Evolutionary conservation across 2,797 vertebrate species (phyloP), one percentile per base, ranked within the genome.

Genomic region (Myioborus miniatus): DNA sequence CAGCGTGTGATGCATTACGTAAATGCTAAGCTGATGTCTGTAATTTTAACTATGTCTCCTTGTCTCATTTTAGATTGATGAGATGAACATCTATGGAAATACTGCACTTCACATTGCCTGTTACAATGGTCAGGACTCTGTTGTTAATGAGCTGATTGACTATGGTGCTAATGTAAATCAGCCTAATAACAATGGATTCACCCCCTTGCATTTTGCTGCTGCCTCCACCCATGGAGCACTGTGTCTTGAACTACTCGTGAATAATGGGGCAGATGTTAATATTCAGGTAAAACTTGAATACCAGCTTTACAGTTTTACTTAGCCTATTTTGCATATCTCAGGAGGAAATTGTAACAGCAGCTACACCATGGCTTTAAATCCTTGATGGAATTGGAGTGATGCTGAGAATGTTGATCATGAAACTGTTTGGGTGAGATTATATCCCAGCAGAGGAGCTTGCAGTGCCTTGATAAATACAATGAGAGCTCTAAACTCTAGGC

Each of bases 81-180:
- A 99, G 96, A 98, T 98, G 94, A 99, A 99, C 6, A 97, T 98
- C 7, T 99, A 99, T 22, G 99, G 99, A 71, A 99, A 99, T 97
- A 99, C 99, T 3, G 98, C 99, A 5, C 98, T 99, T 50, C 99
- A 99, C 80, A 97, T 99, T 87, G 99, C 99, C 34, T 99, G 99
- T 77, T 99, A 99, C 84, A 99, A 99, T 1, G 99, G 99, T 21
- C 99, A 99, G 98, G 99, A 99, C 41, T 98, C 98, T 17, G 99
- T 99, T 14, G 99, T 99, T 81, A 99, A 98, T 12, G 99, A 99
- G 97, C 98, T 99, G 64, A 99, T 99, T 26, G 99, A 99, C 94
- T 99, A 99, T 2, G 99, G 99, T 37, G 99, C 99, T 96, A 99
- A 99, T 11, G 99, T 99, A 95, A 99, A 99, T 97, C 99, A 99